Conservation (phyloP, 1,140 invertebrate genomes). For the Pogonognathellus flavescens region DNA sequence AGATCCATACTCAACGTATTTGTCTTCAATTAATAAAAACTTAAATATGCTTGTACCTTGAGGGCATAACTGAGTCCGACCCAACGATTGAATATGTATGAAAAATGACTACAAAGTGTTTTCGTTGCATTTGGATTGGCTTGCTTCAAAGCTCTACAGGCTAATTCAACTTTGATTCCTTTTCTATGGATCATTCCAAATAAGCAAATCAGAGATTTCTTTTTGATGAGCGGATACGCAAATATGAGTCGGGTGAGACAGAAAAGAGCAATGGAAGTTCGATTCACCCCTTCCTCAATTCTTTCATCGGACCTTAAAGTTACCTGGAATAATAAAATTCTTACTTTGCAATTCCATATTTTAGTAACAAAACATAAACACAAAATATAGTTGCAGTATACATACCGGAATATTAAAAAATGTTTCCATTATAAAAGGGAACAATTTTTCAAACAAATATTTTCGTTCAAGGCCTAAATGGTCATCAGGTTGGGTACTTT, state of each 20-base stretch:
- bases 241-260: conserved; percentile 70
- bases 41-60: conserved; percentile 15
- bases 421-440: conserved; percentile 15
- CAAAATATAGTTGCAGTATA: not conserved
- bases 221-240: conserved; percentile 69
- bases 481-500: conserved; percentile 6
- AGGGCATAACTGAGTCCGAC: not conserved
- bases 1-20: no score
- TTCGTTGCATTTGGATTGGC: conserved; percentile 63
- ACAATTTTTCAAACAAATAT: conserved; percentile 16
- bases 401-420: conserved; percentile 35
- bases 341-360: no score
- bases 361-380: no score
- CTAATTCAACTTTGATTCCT: conserved; percentile 68
- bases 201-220: conserved; percentile 69
- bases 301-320: conserved; percentile 62
- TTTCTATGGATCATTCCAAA: conserved; percentile 69
- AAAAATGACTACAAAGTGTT: conserved; percentile 60
- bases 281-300: conserved; percentile 70
- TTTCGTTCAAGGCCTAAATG: conserved; percentile 21
- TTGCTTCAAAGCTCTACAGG: conserved; percentile 68
- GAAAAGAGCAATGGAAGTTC: conserved; percentile 69
- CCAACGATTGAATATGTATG: conserved; percentile 57
- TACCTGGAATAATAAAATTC: no score
- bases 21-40: not conserved